These are phyloP conservation scores for Dendronephthya gigantea DNA, from an alignment of 64 coral and sea anemone species.

Conservation along the genomic window DNA sequence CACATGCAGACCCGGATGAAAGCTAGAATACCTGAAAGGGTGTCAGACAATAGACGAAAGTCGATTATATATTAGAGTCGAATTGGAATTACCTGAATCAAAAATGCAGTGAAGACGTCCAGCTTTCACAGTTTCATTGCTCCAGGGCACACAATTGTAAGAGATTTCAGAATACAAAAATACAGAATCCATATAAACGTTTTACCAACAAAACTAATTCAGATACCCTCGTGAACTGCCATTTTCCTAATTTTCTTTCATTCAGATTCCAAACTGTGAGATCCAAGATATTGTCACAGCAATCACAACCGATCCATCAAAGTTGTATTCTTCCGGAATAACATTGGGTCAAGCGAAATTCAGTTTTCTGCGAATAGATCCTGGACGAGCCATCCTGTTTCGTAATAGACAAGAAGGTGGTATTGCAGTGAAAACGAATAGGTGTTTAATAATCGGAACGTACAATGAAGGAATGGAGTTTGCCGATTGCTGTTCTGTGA, in stretches of 20 bases:
- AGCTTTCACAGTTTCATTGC: no score
- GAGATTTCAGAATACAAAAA: no score
- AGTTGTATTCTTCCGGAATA: slow-evolving; percentile 60
- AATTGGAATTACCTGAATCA: no score
- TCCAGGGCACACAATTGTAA: no score
- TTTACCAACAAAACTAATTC: no score
- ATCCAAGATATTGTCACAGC: slow-evolving; percentile 55
- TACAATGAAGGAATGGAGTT: slow-evolving; percentile 78
- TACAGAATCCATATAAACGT: no score
- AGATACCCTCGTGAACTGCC: no score
- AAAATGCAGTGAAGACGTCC: no score
- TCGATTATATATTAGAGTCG: no score
- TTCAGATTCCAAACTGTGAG: slow-evolving; percentile 69
- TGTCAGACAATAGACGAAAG: no score
- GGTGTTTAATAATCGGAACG: slow-evolving; percentile 80
- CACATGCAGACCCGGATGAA: no score
- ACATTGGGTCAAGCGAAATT: slow-evolving; percentile 51
- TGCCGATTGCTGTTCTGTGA: slow-evolving; percentile 61
- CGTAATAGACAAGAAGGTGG: slow-evolving; percentile 65
- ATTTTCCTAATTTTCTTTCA: background rate
- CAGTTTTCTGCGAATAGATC: slow-evolving; percentile 54
- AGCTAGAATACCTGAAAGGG: no score
- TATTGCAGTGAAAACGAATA: slow-evolving; percentile 76
- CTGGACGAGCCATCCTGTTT: slow-evolving; percentile 63
- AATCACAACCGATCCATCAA: slow-evolving; percentile 69